Conservation (phyloP, 2,113 vertebrate genomes). For the Ictidomys tridecemlineatus region DNA sequence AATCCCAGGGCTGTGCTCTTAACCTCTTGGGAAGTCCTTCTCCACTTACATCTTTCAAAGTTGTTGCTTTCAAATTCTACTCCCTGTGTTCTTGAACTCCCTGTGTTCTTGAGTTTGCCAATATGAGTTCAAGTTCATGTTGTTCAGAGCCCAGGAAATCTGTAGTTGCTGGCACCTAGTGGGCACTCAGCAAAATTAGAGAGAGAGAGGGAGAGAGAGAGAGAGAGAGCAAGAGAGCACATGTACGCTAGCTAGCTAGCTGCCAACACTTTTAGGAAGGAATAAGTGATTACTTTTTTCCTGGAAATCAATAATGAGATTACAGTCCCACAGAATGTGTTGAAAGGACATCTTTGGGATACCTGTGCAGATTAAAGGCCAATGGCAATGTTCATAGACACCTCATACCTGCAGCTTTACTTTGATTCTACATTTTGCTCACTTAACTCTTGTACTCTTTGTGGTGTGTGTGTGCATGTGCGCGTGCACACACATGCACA, state of each 20-base stretch:
- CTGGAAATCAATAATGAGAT: slow-evolving; percentile 59
- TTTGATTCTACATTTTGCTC: slow-evolving; percentile 39
- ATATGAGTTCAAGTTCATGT: slow-evolving; percentile 36
- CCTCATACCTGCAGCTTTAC: background rate
- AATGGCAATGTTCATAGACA: background rate
- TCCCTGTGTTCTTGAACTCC: slow-evolving; percentile 7
- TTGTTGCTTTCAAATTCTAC: slow-evolving; percentile 56
- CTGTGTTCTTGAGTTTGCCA: slow-evolving; percentile 6
- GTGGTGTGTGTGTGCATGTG: background rate
- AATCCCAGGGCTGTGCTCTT: background rate
- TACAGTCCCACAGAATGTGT: background rate
- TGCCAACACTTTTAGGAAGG: slow-evolving; percentile 71
- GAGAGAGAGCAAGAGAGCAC: background rate
- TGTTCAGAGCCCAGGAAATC: slow-evolving; percentile 60
- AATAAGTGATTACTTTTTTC: slow-evolving; percentile 62
- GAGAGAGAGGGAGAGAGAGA: background rate
- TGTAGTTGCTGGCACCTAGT: slow-evolving; percentile 68
- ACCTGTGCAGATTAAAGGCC: background rate
- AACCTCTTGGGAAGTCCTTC: slow-evolving; percentile 20
- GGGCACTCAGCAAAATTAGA: slow-evolving; percentile 78
- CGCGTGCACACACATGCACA: too few relatives aligned
- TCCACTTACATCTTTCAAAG: slow-evolving; percentile 13
- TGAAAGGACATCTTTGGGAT: background rate
- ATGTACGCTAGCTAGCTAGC: too few relatives aligned
- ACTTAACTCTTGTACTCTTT: background rate